A percentile compares a stretch with the other conserved stretches of the same genome.
Conservation (phyloP, 2,113 vertebrate genomes). For the Trinectes maculatus region DNA sequence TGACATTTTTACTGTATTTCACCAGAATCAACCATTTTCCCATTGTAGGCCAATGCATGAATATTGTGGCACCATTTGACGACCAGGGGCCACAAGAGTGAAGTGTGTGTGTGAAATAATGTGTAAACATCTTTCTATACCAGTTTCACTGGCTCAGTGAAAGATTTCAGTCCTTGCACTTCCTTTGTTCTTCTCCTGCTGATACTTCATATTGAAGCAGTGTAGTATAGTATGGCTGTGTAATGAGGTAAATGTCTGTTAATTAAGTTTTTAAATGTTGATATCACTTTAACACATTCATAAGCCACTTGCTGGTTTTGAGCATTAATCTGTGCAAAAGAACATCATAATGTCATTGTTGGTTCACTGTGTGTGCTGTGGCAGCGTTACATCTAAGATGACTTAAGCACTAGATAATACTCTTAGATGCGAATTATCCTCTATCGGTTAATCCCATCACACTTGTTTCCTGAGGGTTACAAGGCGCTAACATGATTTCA, state of each 20-base stretch:
- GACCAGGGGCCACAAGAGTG: too few relatives aligned
- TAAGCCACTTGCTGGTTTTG: constrained; percentile 6
- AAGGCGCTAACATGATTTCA: constrained; percentile 46
- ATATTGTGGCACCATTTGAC: too few relatives aligned
- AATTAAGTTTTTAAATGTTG: constrained; percentile 51
- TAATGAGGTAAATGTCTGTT: constrained; percentile 28
- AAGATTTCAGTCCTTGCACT: neutral
- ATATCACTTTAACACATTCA: constrained; percentile 38
- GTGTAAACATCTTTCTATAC: too few relatives aligned
- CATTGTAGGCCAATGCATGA: too few relatives aligned
- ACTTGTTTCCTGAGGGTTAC: constrained; percentile 56
- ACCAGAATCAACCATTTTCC: too few relatives aligned
- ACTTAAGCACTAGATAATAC: constrained; percentile 58
- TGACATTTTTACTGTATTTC: too few relatives aligned
- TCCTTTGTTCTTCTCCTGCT: neutral
- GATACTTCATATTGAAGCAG: too few relatives aligned
- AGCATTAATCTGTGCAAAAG: constrained; percentile 23
- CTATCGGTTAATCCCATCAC: constrained; percentile 67
- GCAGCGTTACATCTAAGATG: constrained; percentile 35
- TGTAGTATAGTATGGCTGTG: neutral
- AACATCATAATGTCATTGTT: constrained; percentile 47
- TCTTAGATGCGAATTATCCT: constrained; percentile 63
- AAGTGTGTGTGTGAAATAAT: too few relatives aligned
- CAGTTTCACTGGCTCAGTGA: neutral
- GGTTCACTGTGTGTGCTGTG: constrained; percentile 34